Evolutionary conservation across 2,797 vertebrate species (phyloP).

Genomic region (Melanotaenia maccullochi): DNA sequence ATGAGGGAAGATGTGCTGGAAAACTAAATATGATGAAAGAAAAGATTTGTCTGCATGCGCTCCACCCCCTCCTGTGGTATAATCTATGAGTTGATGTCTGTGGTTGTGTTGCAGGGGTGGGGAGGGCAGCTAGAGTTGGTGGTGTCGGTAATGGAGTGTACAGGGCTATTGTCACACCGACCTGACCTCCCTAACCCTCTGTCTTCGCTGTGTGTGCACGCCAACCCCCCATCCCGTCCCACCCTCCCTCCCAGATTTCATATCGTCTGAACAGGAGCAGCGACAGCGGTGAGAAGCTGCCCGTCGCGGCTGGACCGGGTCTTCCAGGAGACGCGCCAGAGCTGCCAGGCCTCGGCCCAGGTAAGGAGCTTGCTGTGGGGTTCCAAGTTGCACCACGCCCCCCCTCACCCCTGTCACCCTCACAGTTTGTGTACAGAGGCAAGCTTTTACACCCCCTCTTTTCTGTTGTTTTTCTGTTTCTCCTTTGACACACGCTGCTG

Average conservation of each 20-base stretch:
- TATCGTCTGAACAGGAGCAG: conserved; percentile 41
- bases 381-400: conserved; percentile 14
- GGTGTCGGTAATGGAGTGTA: conserved; percentile 51
- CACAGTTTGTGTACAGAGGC: conserved; percentile 19
- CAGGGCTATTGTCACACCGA: conserved; percentile 54
- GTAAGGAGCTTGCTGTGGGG: conserved; percentile 71
- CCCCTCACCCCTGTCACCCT: conserved; percentile 1
- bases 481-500: conserved; percentile 43
- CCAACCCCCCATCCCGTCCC: conserved; percentile 7
- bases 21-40: conserved; percentile 40
- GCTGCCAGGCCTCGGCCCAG: conserved; percentile 55
- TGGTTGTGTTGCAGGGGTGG: conserved; percentile 24
- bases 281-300: background rate
- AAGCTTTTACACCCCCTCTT: conserved; percentile 43
- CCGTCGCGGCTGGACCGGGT: conserved; percentile 34
- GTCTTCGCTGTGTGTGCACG: conserved; percentile 53
- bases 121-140: background rate
- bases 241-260: conserved; percentile 41
- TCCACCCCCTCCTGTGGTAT: conserved; percentile 12
- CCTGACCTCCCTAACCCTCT: conserved; percentile 61
- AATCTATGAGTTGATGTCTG: conserved; percentile 61
- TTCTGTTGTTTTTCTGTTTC: conserved; percentile 31
- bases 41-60: conserved; percentile 46
- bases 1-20: background rate
- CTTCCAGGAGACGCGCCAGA: conserved; percentile 25